Percentiles rank a stretch among this genome's conserved stretches.
These are phyloP conservation scores for Chionomys nivalis DNA, from an alignment of 2,113 vertebrate genomes.

Conservation along the genomic window DNA sequence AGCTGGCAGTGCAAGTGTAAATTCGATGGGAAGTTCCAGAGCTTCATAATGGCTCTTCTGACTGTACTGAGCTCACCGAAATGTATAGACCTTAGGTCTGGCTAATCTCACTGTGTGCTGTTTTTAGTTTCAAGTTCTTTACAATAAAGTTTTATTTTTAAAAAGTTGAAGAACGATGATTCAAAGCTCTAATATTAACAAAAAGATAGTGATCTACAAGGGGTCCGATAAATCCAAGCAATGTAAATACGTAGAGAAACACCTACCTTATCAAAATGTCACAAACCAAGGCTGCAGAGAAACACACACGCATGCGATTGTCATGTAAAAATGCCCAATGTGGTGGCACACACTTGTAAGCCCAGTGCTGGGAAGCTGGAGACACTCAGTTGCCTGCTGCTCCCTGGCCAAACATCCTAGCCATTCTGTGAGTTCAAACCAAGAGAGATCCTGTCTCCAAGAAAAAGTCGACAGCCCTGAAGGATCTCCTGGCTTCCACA, in stretches of 20 bases:
- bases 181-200: background rate
- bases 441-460: background rate
- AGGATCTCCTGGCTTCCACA: background rate
- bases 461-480: background rate
- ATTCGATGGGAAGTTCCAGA: background rate
- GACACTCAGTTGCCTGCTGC: background rate
- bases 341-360: background rate
- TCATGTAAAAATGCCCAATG: background rate
- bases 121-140: background rate
- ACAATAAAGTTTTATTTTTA: background rate
- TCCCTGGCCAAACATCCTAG: background rate
- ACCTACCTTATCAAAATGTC: background rate
- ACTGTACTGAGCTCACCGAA: background rate
- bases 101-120: background rate
- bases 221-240: background rate
- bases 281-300: background rate
- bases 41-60: background rate
- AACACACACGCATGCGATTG: background rate
- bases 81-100: background rate
- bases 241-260: background rate
- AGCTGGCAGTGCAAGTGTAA: background rate
- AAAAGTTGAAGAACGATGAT: background rate
- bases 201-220: background rate
- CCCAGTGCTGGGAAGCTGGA: background rate
- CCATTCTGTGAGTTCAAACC: background rate